Percentiles rank a stretch among this genome's conserved stretches.
These are phyloP conservation scores for Nomada flava DNA, from an alignment of 2,888 invertebrate genomes.

Conservation along the genomic window DNA sequence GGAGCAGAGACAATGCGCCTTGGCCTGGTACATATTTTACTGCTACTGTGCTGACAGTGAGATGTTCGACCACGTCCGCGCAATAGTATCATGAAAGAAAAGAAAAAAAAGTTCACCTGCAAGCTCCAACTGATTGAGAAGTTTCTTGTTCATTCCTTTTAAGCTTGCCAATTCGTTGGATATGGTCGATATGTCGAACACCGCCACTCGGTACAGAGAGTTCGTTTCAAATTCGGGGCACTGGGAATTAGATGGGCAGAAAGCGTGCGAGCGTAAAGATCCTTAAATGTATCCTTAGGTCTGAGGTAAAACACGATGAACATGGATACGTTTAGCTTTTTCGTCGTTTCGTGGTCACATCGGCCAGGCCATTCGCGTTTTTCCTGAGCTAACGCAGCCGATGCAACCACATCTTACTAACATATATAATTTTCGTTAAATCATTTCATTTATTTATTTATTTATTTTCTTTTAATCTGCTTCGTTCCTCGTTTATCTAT, in stretches of 20 bases:
- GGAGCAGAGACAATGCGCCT: slow-evolving; percentile 80
- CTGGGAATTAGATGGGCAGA: slow-evolving; percentile 71
- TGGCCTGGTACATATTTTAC: slow-evolving; percentile 73
- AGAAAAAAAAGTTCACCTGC: background rate
- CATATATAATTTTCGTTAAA: slow-evolving; percentile 46
- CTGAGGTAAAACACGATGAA: slow-evolving; percentile 59
- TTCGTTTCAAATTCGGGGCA: slow-evolving; percentile 60
- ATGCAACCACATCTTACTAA: slow-evolving; percentile 59
- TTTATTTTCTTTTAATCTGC: slow-evolving; percentile 33
- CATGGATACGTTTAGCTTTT: slow-evolving; percentile 45
- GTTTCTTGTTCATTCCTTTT: background rate
- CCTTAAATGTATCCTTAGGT: slow-evolving; percentile 68
- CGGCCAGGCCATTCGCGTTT: slow-evolving; percentile 14
- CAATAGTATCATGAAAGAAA: background rate
- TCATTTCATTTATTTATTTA: slow-evolving; percentile 1
- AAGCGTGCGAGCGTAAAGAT: slow-evolving; percentile 81
- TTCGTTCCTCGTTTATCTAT: slow-evolving; percentile 57
- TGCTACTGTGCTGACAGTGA: slow-evolving; percentile 56
- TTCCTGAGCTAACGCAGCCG: slow-evolving; percentile 19
- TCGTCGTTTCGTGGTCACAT: slow-evolving; percentile 36
- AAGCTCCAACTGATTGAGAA: background rate
- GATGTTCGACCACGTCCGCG: slow-evolving; percentile 60
- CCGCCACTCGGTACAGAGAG: slow-evolving; percentile 68
- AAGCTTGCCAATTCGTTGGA: background rate
- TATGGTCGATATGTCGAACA: slow-evolving; percentile 58